Base-by-base conservation (phyloP, 2,888 invertebrate species). In the Alloplasta piceator region DNA sequence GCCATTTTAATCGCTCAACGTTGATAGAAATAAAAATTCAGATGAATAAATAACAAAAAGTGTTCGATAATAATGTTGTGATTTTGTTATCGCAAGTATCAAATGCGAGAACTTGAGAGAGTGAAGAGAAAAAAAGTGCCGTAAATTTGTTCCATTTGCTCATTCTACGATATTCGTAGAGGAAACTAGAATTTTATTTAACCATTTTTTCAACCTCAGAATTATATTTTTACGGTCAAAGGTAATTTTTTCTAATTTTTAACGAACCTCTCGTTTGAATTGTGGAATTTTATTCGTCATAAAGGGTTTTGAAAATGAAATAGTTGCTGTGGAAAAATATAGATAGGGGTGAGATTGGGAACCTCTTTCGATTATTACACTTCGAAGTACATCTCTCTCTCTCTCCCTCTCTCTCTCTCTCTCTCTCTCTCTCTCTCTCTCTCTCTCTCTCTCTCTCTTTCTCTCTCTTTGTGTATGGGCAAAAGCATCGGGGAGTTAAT, bases 351-450 rank as follows among this genome's bases (percentile, higher is more conserved):
- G 48, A 68, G 55, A 78, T 63, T 78, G 6, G 12, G 61, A 55
- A 68, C 39, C 73, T 68, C 38, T 78, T 56, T 73, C 73, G 78
- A 78, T 78, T 78, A 78, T 73, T 78, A 68, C 78, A 67, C 72
- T 68, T 73, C 73, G 48, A 63, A 68, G 73, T 73, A 9, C 43
- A 43, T 43, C 56, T 68, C 56, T 68, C 16, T 56, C 43, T 68
- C 14, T 70, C 38, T 46, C n/a, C n/a, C 38, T 26, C 58, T 64
- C 12, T 50, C n/a, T 26, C 38, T 26, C 58, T 64, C 12, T 50
- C n/a, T 26, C 38, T 26, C 58, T 64, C 12, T 50, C n/a, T 26
- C 38, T 26, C 58, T 43, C 56, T 68, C 56, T 68, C 16, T 56
- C 43, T 68, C 14, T 70, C 38, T 46, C n/a, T 43, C 56, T 68